Percentiles rank a stretch among this genome's conserved stretches.
Conservation (phyloP, 1,140 invertebrate genomes). For the Zaprionus lachaisei region DNA sequence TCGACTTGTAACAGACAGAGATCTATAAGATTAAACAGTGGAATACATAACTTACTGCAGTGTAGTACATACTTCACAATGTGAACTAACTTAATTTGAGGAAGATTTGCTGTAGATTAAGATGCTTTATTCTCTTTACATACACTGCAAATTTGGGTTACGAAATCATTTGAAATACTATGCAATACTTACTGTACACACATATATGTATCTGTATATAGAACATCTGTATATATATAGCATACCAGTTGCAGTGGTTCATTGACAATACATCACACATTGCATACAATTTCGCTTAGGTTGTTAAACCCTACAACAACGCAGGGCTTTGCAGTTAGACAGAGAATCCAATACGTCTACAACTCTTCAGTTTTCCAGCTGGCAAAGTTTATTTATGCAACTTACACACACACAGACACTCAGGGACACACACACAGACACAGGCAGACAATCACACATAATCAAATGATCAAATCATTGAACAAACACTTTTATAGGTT, state of each 20-base stretch:
- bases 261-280: conserved; percentile 1
- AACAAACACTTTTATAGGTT: conserved; percentile 62
- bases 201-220: background rate
- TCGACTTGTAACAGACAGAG: background rate
- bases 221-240: background rate
- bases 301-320: conserved; percentile 37
- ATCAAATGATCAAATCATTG: conserved; percentile 57
- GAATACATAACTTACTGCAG: background rate
- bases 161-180: background rate
- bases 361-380: conserved; percentile 27
- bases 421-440: conserved; percentile 3
- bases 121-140: background rate
- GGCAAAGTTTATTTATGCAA: conserved; percentile 60
- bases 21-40: background rate
- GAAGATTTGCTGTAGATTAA: background rate
- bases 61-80: background rate
- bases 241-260: background rate
- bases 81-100: background rate
- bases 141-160: background rate
- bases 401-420: conserved; percentile 42
- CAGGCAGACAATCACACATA: conserved; percentile 1
- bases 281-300: background rate
- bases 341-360: conserved; percentile 1
- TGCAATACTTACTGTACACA: background rate
- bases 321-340: conserved; percentile 8